Base-by-base conservation (phyloP, 2,888 invertebrate species). In the Protophormia terraenovae region DNA sequence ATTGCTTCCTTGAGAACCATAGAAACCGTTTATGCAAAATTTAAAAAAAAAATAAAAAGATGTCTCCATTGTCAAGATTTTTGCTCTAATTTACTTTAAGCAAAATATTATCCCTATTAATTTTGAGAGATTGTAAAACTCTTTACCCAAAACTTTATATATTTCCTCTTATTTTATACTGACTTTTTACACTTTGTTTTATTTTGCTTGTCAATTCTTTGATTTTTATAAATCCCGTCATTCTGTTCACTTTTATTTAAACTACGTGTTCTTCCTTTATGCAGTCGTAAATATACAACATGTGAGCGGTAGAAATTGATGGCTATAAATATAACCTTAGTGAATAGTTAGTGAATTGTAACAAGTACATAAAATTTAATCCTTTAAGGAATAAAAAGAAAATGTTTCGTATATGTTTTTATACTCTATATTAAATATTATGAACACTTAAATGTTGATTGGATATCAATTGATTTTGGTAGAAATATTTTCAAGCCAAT, bases 261-360 rank as follows among this genome's bases (percentile, higher is more conserved):
- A 19, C 12, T 45, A 22, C 22, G 38, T 53, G 53, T 24, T 24
- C 35, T 38, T 19, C 19, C 2, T 8, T 19, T 47, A 19, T 8
- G 19, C 47, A 32, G 5, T 6, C 32, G 7, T 6, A 32, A 3
- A 32, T 7, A 32, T 32, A 32, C 32, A 7, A 41, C 8, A 41
- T 64, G n/a, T 24, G 38, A 41, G 24, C n/a, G n/a, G n/a, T 19
- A 45, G 14, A 53, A 55, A 38, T 24, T 27, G n/a, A 71, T 71
- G 35, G 53, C 53, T 35, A 16, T 14, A n/a, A 55, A 55, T 12
- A 38, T 16, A 38, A 55, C 16, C 22, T 22, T n/a, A 50, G 53
- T 71, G 69, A 53, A 71, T 71, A 71, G 69, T 55, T 24, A 53
- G 32, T 53, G 32, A 53, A 53, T 35, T 71, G 53, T 71, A 71